phyloP scores from a whole-genome alignment of 1,140 invertebrate genomes.

The Papilio polyxenes region DNA sequence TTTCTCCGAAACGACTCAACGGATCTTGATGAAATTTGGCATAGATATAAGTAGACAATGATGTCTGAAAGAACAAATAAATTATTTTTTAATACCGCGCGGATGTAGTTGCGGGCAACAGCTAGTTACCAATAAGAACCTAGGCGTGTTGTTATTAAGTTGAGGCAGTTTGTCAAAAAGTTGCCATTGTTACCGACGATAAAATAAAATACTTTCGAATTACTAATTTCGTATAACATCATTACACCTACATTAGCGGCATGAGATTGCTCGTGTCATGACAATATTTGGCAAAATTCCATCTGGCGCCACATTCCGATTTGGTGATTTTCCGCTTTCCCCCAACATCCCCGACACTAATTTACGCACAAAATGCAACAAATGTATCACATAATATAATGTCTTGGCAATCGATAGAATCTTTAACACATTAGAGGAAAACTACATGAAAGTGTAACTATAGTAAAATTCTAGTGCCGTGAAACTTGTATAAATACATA shows the following conservation, averaged over 20 bases:
- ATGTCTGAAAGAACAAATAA: too few species aligned
- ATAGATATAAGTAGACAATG: too few species aligned
- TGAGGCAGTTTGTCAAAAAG: too few species aligned
- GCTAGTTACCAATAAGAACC: too few species aligned
- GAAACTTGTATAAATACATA: too few species aligned
- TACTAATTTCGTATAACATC: not conserved
- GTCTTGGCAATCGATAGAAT: slow-evolving; percentile 40
- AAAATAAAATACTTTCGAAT: not conserved
- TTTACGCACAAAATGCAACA: slow-evolving; percentile 46
- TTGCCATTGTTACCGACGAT: too few species aligned
- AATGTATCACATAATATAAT: slow-evolving; percentile 37
- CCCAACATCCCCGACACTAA: slow-evolving; percentile 46
- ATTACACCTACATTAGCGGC: not conserved
- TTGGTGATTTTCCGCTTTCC: slow-evolving; percentile 64
- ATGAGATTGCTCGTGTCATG: not conserved
- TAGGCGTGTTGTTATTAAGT: too few species aligned
- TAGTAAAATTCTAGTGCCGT: too few species aligned
- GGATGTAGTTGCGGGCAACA: too few species aligned
- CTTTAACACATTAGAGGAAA: not conserved
- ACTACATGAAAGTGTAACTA: not conserved
- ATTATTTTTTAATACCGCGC: too few species aligned
- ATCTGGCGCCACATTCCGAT: slow-evolving; percentile 57
- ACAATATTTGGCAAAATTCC: slow-evolving; percentile 54
- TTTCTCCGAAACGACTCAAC: too few species aligned
- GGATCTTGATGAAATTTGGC: too few species aligned